Base-by-base conservation (phyloP, 2,888 invertebrate species). In the Allolobophora icterica region DNA sequence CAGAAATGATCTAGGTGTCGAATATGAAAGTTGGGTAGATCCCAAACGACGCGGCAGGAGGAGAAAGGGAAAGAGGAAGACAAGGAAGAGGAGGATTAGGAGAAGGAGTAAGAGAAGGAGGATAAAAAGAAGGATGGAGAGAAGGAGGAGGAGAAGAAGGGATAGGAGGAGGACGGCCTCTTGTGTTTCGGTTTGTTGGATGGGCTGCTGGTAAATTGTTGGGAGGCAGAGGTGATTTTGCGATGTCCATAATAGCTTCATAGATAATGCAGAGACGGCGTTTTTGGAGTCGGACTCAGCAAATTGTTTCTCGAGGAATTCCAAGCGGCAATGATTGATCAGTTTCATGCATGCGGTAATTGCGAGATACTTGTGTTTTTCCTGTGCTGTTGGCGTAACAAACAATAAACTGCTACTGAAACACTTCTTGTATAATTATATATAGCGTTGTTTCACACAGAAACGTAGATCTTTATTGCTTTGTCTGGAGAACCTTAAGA, bases 11-110 rank as follows among this genome's bases (percentile, higher is more conserved):
- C 52, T 52, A 52, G 4, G 24, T 24, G 52, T 52, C 52, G 52
- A 52, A 52, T 24, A 13, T 42, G 52, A 15, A 17, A 45, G 13
- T 52, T 52, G 52, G 5, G 24, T 24, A 21, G 52, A 52, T 24
- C 21, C 52, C 52, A 52, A 24, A 52, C 71, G 71, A 71, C 13
- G 71, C n/a, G 30, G 71, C 84, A 90, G 40, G 45, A 33, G 38
- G 42, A 90, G 90, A 34, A 11, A 35, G n/a, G 21, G 83, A 84
- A 21, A 84, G 89, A n/a, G 91, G 83, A 42, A 83, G 91, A 84
- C 8, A 84, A 91, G 58, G 90, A 90, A 30, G 83, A 91, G 71
- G 89, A 91, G 19, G 89, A 90, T 2, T 19, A 71, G 15, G 40
- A 89, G 21, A 83, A 84, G 42, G 90, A 71, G 45, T 40, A 90